Base-by-base conservation (phyloP, 2,888 invertebrate species). In the Torymus texanus region DNA sequence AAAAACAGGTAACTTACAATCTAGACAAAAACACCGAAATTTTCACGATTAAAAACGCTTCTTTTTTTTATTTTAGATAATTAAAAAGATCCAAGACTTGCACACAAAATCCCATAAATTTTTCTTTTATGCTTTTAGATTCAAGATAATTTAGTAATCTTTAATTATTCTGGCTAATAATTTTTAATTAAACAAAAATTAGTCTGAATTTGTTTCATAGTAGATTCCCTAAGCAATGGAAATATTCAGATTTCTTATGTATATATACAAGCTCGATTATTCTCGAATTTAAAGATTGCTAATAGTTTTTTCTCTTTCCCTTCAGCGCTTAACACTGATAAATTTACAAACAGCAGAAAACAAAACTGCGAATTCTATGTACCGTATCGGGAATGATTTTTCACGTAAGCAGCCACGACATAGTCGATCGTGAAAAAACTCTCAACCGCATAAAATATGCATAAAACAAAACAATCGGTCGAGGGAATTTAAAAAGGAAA, bases 401-500 rank as follows among this genome's bases (percentile, higher is more conserved):
- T 58, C 66, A 53, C 58, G 24, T 29, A 12, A 51, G 59, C 2
- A n/a, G 63, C 58, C n/a, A 1, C 56, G 18, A 59, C 12, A 12
- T 66, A 68, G 16, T 65, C 59, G 11, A 58, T 13, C 53, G 61
- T 50, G 51, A 59, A 61, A 56, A 77, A 81, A 55, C 67, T 75
- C 66, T 72, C 56, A 78, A 55, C 55, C 56, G 63, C 58, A 81
- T 75, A 78, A 75, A 75, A 78, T 81, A 79, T 79, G 79, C 74
- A 79, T 76, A 74, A 79, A 79, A 73, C 70, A 79, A 78, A 73
- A 75, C 75, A 72, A 72, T 71, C 41, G 24, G 55, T 75, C 66
- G 58, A 66, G 50, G 61, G 65, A 71, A 71, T 75, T 72, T 41
- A 41, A 16, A 55, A 75, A 51, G 29, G 72, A 70, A 65, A 65